Evolutionary conservation across 2,888 invertebrate species (phyloP), one percentile per base, ranked within the genome.

Genomic region (Drosophila tanythrix): DNA sequence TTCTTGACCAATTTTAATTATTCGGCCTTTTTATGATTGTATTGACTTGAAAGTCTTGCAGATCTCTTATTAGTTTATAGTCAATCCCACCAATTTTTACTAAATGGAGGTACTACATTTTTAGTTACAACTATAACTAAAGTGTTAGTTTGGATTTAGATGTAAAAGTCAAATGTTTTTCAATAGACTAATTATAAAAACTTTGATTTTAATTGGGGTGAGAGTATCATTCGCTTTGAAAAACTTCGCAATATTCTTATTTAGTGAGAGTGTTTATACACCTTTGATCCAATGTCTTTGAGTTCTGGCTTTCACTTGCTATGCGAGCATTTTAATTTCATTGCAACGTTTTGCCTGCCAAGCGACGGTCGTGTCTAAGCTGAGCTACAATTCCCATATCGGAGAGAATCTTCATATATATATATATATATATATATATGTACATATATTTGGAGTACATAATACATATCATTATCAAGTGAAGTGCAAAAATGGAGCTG

Each of bases 321-420:
- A 67, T 58, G 58, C 68, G 72, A 74, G 56, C 58, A 53, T 70
- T 75, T 62, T 36, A 69, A 69, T 67, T 64, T 70, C 88, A 85
- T 83, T 88, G 70, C 71, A 56, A 73, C 58, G 71, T 63, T 70
- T 82, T 68, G 68, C 68, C 82, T 82, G 67, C 63, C 74, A 75
- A 71, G 70, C 65, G 84, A 81, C 90, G 86, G 91, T 82, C 78
- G 92, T 86, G 82, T 62, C 57, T 55, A 46, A 72, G 56, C 64
- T 53, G 21, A 61, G 58, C 63, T 58, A 27, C 21, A 43, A 43
- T 51, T 61, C 46, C 46, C 7, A 57, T 61, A 61, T 21, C 66
- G 25, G n/a, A 62, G 55, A 72, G 38, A 52, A 74, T 52, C 25
- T 27, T 25, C 43, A 53, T 55, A 67, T 53, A 72, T 15, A 11